Evolutionary conservation across 2,888 invertebrate species (phyloP).

Genomic region (Cyrtodaria siliqua): DNA sequence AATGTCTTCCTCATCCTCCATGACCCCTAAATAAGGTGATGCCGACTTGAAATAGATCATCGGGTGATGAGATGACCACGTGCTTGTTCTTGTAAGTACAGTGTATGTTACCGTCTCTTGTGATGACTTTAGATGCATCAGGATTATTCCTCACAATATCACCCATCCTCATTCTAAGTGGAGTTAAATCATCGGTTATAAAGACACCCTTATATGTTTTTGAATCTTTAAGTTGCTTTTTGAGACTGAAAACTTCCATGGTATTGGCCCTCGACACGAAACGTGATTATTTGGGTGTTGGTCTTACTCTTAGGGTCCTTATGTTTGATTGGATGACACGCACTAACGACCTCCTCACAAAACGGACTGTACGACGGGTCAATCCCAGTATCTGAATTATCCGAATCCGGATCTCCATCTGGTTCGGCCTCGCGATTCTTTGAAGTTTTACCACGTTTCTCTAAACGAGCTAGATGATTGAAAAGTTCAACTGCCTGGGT

Average conservation of each 20-base stretch:
- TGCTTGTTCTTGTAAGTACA: conserved; percentile 4
- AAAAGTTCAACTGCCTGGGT: neutral
- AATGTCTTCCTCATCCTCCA: neutral
- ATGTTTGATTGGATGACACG: neutral
- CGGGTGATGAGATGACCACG: neutral
- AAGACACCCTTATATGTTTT: neutral
- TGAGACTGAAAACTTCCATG: neutral
- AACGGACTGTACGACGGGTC: too few species aligned
- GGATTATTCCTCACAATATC: neutral
- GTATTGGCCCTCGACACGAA: neutral
- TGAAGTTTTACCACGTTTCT: neutral
- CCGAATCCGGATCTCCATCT: neutral
- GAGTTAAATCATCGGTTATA: conserved; percentile 8
- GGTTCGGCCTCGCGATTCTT: neutral
- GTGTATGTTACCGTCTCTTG: conserved; percentile 15
- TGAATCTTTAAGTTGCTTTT: neutral
- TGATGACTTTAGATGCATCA: neutral
- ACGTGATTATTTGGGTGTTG: neutral
- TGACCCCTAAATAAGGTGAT: too few species aligned
- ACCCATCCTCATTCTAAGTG: neutral
- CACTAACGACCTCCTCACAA: neutral
- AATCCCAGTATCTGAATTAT: neutral
- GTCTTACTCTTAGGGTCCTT: neutral
- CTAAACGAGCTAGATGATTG: neutral
- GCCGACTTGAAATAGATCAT: conserved; percentile 9